Conservation (phyloP, 2,888 invertebrate species). For the Empis stercorea region DNA sequence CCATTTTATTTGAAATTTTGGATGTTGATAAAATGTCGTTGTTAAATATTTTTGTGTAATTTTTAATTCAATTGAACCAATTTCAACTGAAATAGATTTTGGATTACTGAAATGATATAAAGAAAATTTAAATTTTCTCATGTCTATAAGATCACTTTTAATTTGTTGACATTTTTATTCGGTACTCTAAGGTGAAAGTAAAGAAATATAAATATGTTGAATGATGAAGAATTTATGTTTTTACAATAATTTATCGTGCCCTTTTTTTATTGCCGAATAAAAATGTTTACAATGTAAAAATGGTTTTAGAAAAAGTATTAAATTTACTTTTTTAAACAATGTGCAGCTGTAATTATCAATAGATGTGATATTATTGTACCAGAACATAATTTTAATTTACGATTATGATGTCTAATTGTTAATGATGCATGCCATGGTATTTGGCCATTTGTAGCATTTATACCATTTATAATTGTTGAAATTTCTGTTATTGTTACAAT, state of each 20-base stretch:
- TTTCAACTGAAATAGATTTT: neutral
- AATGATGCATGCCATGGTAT: conserved; percentile 4
- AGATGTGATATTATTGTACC: conserved; percentile 3
- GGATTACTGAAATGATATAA: neutral
- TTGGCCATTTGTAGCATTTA: conserved; percentile 3
- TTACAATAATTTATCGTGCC: no score
- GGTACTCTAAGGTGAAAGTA: no score
- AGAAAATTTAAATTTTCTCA: neutral
- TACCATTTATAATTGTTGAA: conserved; percentile 4
- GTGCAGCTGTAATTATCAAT: conserved; percentile 4
- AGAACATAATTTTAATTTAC: conserved; percentile 1
- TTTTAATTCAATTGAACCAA: neutral
- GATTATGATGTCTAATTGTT: neutral
- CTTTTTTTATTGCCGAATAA: no score
- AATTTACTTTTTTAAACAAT: conserved; percentile 3
- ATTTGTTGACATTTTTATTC: no score
- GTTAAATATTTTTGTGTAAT: neutral
- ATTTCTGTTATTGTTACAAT: neutral
- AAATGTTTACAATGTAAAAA: no score
- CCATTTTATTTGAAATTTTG: neutral
- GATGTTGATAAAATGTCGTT: neutral
- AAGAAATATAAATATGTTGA: no score
- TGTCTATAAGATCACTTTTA: no score
- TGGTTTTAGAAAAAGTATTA: neutral
- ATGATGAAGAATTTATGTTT: no score